Base-by-base conservation (phyloP, 1,140 invertebrate species). In the Drosophila trapezifrons region DNA sequence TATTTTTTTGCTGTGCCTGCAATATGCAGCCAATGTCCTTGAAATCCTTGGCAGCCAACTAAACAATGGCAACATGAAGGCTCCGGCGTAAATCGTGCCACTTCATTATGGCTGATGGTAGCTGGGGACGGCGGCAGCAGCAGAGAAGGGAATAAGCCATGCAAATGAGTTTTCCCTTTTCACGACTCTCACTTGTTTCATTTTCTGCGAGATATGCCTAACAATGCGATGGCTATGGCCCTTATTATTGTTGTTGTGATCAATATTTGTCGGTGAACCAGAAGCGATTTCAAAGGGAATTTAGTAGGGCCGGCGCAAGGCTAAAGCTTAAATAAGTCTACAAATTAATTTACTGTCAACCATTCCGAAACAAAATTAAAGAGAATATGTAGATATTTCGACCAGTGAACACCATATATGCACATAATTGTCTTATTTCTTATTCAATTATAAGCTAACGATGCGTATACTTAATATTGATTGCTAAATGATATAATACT, bases 11-110 rank as follows among this genome's bases (percentile, higher is more conserved):
- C 45, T 52, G 49, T 35, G 29, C 29, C 18, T 15, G 29, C 29
- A 38, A 22, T 35, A n/a, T 64, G 51, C 62, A 49, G 38, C 54
- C 54, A 9, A 20, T 51, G 75, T 69, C 75, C 75, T 77, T 77
- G 73, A 76, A 77, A 43, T 35, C 35, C 67, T 29, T 58, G 60
- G 45, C 60, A 66, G 72, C 45, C 42, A 43, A 64, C 71, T 74
- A 56, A 76, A 76, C 75, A 76, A 77, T 70, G 75, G 73, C 56
- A 69, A 55, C 32, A 66, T 57, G 72, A 77, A 69, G 75, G 47
- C 73, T 60, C 47, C 54, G 65, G 43, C 49, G 51, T 42, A 76
- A 76, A 70, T 76, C 75, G 74, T 76, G 75, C 75, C 75, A 76
- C 74, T 77, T 76, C 64, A 76, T 77, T 70, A 70, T 54, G 40